Percentiles rank a stretch among this genome's conserved stretches.
phyloP scores from a whole-genome alignment of 2,113 vertebrate species.

The Gallinago media region DNA sequence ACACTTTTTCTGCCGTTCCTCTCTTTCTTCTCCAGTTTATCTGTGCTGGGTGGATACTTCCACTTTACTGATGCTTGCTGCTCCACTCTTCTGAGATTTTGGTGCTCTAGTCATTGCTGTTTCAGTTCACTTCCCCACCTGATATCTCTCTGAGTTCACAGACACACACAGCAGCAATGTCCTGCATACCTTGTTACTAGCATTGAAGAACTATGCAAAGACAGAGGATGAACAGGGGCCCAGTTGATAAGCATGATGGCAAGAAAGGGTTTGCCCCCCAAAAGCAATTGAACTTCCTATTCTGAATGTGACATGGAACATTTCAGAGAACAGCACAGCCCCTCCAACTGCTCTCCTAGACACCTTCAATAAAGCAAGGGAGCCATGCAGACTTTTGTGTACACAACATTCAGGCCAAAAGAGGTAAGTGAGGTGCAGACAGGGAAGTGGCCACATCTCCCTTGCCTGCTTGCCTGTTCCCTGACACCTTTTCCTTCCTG shows the following conservation, averaged over 20 bases:
- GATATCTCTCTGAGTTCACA: neutral
- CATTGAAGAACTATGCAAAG: neutral
- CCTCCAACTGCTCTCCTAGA: neutral
- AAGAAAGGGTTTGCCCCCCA: neutral
- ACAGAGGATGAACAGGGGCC: neutral
- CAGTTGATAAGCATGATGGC: fast-evolving
- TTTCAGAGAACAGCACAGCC: neutral
- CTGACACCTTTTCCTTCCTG: neutral
- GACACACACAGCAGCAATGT: neutral
- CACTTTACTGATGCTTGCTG: neutral
- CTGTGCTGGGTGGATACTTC: neutral
- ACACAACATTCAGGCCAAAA: neutral
- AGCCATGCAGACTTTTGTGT: neutral
- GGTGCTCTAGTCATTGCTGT: neutral
- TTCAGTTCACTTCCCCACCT: neutral
- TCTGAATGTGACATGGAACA: neutral
- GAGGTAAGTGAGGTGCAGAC: neutral
- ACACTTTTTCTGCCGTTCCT: neutral
- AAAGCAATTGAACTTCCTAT: neutral
- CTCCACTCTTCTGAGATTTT: neutral
- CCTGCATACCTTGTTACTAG: neutral
- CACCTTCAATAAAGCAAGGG: neutral
- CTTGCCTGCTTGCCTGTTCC: neutral
- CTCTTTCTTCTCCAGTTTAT: neutral
- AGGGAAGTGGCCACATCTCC: neutral